Conservation (phyloP, 2,113 vertebrate species). For the Laticauda laticaudata region DNA sequence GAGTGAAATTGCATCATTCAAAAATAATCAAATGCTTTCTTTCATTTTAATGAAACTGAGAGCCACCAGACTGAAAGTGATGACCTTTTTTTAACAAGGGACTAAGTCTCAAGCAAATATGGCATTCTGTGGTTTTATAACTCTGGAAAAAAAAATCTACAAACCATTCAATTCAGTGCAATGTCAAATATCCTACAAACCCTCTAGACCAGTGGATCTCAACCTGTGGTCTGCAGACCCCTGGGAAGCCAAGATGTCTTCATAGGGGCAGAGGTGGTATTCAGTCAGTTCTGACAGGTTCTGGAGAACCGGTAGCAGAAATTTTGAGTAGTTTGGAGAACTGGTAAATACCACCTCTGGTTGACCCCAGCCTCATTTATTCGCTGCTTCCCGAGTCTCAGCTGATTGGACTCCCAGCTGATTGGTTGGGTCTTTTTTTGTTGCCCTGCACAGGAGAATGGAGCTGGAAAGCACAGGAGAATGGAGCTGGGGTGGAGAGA, state of each 20-base stretch:
- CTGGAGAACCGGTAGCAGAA: no score
- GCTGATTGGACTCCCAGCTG: no score
- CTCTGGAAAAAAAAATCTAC: not conserved
- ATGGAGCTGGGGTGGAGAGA: no score
- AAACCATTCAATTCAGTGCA: not conserved
- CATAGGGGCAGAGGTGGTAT: no score
- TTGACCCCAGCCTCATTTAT: no score
- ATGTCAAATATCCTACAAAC: not conserved
- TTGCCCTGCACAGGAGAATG: no score
- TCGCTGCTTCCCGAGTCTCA: no score
- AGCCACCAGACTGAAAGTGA: not conserved
- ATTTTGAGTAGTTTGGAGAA: no score
- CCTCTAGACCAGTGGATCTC: not conserved
- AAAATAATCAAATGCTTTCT: not conserved
- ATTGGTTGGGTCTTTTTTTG: no score
- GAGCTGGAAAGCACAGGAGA: no score
- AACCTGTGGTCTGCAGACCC: not conserved
- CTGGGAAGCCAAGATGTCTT: not conserved
- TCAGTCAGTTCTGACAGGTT: no score
- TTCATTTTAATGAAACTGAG: not conserved
- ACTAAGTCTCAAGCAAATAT: not conserved
- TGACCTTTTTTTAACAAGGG: not conserved
- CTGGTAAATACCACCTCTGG: no score
- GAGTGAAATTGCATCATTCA: not conserved
- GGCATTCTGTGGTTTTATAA: not conserved